phyloP scores from a whole-genome alignment of 2,888 invertebrate species.

The Diaprepes abbreviatus region DNA sequence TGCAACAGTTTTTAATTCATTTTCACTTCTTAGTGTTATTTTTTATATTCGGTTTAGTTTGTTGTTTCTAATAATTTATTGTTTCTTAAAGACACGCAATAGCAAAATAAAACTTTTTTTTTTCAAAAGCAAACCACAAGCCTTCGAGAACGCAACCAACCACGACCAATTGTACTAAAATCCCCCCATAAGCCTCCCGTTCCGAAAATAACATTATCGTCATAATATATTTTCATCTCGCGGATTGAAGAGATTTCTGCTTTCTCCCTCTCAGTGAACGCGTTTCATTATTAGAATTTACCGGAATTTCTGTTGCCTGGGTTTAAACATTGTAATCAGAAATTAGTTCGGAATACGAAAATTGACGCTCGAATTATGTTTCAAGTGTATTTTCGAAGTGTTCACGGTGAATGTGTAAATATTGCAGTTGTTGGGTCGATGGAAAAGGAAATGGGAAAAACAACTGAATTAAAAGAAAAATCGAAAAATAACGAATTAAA shows the following conservation, averaged over 20 bases:
- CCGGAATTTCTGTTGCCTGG: slow-evolving; percentile 21
- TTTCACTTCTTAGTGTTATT: too few relatives aligned
- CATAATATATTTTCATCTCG: slow-evolving; percentile 25
- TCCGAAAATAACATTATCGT: slow-evolving; percentile 22
- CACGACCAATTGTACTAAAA: slow-evolving; percentile 13
- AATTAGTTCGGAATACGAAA: slow-evolving; percentile 28
- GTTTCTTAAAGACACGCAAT: too few relatives aligned
- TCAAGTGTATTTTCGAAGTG: slow-evolving; percentile 9
- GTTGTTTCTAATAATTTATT: too few relatives aligned
- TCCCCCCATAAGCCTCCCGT: slow-evolving; percentile 2
- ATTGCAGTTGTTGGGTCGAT: neutral
- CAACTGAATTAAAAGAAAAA: too few relatives aligned
- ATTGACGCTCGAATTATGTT: slow-evolving; percentile 10
- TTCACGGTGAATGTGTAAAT: slow-evolving; percentile 3
- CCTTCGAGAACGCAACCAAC: neutral
- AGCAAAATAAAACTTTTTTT: too few relatives aligned
- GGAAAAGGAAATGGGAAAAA: too few relatives aligned
- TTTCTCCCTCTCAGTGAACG: slow-evolving; percentile 17
- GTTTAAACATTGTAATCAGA: slow-evolving; percentile 29
- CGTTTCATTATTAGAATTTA: slow-evolving; percentile 32
- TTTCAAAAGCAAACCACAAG: too few relatives aligned
- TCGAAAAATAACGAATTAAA: too few relatives aligned
- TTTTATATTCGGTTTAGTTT: too few relatives aligned
- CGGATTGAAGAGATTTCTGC: slow-evolving; percentile 14
- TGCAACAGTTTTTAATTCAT: too few relatives aligned